Base-by-base conservation (phyloP, 2,797 vertebrate genomes). In the Synanceia verrucosa region DNA sequence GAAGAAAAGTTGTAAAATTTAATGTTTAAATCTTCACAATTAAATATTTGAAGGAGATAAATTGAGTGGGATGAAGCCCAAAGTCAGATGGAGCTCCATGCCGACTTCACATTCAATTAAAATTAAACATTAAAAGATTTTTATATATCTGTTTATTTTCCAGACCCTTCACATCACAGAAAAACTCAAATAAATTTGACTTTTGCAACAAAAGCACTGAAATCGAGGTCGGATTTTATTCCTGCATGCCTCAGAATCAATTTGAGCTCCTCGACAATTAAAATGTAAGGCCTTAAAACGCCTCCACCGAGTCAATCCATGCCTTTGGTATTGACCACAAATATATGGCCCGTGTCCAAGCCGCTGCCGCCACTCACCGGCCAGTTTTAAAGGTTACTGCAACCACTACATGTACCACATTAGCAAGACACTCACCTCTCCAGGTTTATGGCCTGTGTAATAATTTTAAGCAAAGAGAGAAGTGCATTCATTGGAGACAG, bases 401-500 rank as follows among this genome's bases (percentile, higher is more conserved):
- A 87, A 86, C 89, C 88, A 91, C 89, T 91, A 89, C 86, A 89
- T 89, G 89, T 84, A 88, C 88, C 91, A 90, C 89, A 91, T 93
- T 94, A 94, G 92, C 87, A 92, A 86, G 86, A 89, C 86, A 80
- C 90, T 88, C 90, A 89, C 87, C 88, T 89, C 87, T 89, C 88
- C 70, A 85, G 85, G 92, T 94, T 94, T 93, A 92, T 92, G 91
- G 92, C 74, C 85, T 92, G 89, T 91, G 88, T 93, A 91, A 92
- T 92, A 91, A 93, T 94, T 92, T 93, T 91, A 92, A 93, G 90
- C 88, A 92, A 93, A 94, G 90, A 92, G 90, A 92, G 89, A 87
- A 85, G 90, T 74, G 83, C 89, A 89, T 91, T 86, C 91, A 89
- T 86, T 84, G 85, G 91, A 91, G 91, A 91, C 90, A 88, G 89